Evolutionary conservation across 64 coral and sea anemone genomes (phyloP).

Genomic region (Dendronephthya gigantea): DNA sequence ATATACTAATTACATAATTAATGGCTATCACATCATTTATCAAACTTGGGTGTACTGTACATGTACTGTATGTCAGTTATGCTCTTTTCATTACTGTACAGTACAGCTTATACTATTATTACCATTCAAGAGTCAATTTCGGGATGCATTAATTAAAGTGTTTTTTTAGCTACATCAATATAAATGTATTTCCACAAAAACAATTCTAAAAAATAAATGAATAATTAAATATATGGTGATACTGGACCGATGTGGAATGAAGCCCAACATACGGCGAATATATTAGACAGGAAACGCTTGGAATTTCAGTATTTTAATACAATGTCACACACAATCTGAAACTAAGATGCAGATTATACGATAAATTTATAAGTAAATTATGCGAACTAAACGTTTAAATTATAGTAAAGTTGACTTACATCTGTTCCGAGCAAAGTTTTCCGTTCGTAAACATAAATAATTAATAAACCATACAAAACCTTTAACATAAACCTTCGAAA

Average conservation of each 20-base stretch:
- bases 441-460: too few species aligned
- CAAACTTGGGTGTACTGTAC: neutral
- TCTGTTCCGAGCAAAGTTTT: neutral
- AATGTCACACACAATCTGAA: neutral
- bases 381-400: neutral
- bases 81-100: too few species aligned
- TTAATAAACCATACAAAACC: too few species aligned
- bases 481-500: too few species aligned
- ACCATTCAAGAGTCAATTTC: too few species aligned
- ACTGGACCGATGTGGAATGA: constrained; percentile 30
- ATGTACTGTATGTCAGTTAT: neutral
- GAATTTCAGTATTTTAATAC: neutral
- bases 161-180: too few species aligned
- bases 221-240: too few species aligned
- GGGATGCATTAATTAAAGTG: too few species aligned
- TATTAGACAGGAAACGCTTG: neutral
- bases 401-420: neutral
- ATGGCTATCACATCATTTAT: neutral
- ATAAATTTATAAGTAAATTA: neutral
- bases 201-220: too few species aligned
- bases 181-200: too few species aligned
- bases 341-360: neutral
- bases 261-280: neutral
- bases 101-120: neutral
- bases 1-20: neutral